These are phyloP conservation scores for Mycetomoellerius zeteki DNA, from an alignment of 1,140 invertebrate species.

Conservation along the genomic window DNA sequence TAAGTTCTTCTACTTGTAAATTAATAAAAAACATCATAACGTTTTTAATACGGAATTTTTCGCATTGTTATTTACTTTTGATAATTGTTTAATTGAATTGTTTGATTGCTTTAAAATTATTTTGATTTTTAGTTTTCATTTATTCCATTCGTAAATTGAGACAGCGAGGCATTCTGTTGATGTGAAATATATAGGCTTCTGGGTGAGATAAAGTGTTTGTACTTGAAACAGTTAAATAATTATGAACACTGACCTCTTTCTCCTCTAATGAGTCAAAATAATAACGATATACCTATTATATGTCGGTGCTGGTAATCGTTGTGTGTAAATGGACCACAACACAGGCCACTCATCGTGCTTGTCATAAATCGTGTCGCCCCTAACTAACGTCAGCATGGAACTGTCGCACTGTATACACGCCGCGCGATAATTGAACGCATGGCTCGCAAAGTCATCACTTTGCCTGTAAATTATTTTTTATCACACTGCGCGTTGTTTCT, in stretches of 20 bases:
- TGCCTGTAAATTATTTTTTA: conserved; percentile 60
- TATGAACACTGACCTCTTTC: background rate
- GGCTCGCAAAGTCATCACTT: background rate
- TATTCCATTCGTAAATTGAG: background rate
- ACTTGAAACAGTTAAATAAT: background rate
- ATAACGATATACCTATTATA: conserved; percentile 6
- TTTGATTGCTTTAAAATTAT: background rate
- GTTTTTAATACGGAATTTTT: too few relatives aligned
- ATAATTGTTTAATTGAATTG: background rate
- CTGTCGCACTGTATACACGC: background rate
- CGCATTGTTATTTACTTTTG: background rate
- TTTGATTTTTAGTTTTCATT: background rate
- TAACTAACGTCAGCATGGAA: conserved; percentile 55
- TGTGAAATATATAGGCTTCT: background rate
- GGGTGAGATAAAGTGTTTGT: conserved; percentile 15
- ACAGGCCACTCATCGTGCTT: conserved; percentile 26
- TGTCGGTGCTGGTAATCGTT: conserved; percentile 25
- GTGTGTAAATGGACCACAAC: conserved; percentile 25
- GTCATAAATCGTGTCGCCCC: conserved; percentile 73
- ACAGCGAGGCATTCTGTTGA: background rate
- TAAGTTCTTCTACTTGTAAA: background rate
- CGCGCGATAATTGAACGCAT: background rate
- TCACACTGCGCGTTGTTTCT: conserved; percentile 17
- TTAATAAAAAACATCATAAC: too few relatives aligned
- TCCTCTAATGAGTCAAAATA: conserved; percentile 1